A percentile compares a stretch with the other conserved stretches of the same genome.
phyloP scores from a whole-genome alignment of 1,140 invertebrate species.

The Ips nitidus region DNA sequence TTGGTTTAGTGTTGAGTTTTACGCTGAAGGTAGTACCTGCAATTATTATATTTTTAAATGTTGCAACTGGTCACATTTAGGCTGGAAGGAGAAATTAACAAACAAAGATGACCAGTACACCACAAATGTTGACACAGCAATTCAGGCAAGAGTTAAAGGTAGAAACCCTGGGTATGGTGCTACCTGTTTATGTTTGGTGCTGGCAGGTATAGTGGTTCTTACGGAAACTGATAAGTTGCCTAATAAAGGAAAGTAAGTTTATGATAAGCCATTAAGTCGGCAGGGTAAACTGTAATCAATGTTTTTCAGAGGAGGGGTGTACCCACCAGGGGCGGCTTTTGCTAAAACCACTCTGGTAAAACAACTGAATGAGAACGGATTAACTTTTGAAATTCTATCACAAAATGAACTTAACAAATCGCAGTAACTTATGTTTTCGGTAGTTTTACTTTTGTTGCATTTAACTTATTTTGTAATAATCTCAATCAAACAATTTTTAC shows the following conservation, averaged over 20 bases:
- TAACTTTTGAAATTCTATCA: slow-evolving; percentile 61
- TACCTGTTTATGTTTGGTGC: slow-evolving; percentile 72
- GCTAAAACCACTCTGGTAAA: slow-evolving; percentile 64
- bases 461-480: background rate
- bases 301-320: slow-evolving; percentile 59
- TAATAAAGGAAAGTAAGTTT: slow-evolving; percentile 56
- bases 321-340: slow-evolving; percentile 63
- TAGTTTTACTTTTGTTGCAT: background rate
- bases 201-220: slow-evolving; percentile 73
- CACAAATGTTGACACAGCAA: slow-evolving; percentile 64
- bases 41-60: background rate
- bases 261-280: background rate
- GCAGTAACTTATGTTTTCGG: background rate
- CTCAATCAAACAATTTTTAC: background rate
- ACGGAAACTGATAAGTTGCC: slow-evolving; percentile 78
- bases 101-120: slow-evolving; percentile 64
- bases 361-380: slow-evolving; percentile 59
- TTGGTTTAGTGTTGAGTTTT: slow-evolving; percentile 68
- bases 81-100: slow-evolving; percentile 72
- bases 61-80: slow-evolving; percentile 47
- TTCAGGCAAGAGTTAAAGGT: slow-evolving; percentile 65
- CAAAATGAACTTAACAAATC: slow-evolving; percentile 46
- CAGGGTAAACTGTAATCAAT: background rate
- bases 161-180: slow-evolving; percentile 81
- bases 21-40: slow-evolving; percentile 62